Percentiles rank a stretch among this genome's conserved stretches.
Conservation (phyloP, 2,888 invertebrate species). For the Sturmia bella region DNA sequence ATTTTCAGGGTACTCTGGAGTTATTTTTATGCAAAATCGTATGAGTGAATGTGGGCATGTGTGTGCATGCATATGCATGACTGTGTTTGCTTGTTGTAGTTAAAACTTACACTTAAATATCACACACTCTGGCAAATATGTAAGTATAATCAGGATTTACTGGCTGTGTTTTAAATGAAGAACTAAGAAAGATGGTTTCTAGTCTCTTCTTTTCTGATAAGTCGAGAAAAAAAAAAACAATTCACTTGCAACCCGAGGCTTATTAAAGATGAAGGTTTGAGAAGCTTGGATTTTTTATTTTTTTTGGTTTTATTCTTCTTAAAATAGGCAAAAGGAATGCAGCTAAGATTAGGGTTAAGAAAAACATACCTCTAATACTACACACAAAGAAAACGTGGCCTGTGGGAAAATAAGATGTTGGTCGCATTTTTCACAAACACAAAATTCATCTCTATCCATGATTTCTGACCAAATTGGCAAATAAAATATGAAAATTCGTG, state of each 20-base stretch:
- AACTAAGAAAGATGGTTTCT: constrained; percentile 28
- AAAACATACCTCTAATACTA: neutral
- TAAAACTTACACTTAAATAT: constrained; percentile 25
- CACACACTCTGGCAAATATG: neutral
- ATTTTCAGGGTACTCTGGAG: constrained; percentile 61
- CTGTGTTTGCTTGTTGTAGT: constrained; percentile 13
- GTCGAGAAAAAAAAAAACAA: neutral
- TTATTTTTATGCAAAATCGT: constrained; percentile 48
- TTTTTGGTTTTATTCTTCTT: constrained; percentile 8
- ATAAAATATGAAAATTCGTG: too few species aligned
- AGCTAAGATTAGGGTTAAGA: constrained; percentile 33
- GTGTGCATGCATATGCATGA: constrained; percentile 4
- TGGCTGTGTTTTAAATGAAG: constrained; percentile 11
- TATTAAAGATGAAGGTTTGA: neutral
- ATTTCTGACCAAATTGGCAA: too few species aligned
- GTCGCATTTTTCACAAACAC: too few species aligned
- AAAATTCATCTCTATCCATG: too few species aligned
- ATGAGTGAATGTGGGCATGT: constrained; percentile 5
- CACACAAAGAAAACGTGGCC: neutral
- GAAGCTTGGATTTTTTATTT: neutral
- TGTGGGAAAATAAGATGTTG: neutral
- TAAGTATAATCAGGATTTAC: constrained; percentile 12
- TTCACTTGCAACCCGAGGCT: constrained; percentile 33
- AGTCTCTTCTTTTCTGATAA: constrained; percentile 4
- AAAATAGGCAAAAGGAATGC: constrained; percentile 21